Evolutionary conservation across 2,113 vertebrate species (phyloP).

Genomic region (Pelobates fuscus): DNA sequence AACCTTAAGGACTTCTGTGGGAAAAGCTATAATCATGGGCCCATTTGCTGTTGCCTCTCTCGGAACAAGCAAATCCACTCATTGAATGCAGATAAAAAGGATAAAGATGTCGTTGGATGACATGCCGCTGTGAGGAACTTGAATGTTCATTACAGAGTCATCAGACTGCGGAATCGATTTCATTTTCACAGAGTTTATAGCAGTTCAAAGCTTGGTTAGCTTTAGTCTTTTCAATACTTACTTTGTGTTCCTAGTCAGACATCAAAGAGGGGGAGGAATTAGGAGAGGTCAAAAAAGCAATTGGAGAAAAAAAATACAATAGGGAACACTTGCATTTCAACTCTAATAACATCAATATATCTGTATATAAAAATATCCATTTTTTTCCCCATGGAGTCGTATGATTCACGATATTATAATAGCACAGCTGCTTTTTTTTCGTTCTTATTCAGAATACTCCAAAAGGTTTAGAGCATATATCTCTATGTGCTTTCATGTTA

Average conservation of each 20-base stretch:
- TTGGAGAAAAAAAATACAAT: slow-evolving; percentile 40
- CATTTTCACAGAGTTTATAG: slow-evolving; percentile 53
- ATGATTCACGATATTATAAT: slow-evolving; percentile 26
- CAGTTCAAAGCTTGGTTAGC: slow-evolving; percentile 57
- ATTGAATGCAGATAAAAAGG: slow-evolving; percentile 55
- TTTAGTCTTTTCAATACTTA: slow-evolving; percentile 43
- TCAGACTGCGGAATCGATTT: slow-evolving; percentile 58
- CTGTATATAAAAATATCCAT: slow-evolving; percentile 20
- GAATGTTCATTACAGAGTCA: slow-evolving; percentile 57
- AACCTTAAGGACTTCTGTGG: slow-evolving; percentile 43
- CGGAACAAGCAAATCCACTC: slow-evolving; percentile 53
- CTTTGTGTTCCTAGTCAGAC: slow-evolving; percentile 29
- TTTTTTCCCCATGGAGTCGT: slow-evolving; percentile 18
- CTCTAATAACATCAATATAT: slow-evolving; percentile 35
- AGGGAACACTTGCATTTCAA: slow-evolving; percentile 41
- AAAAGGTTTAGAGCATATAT: too few species aligned
- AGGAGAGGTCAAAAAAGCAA: slow-evolving; percentile 39
- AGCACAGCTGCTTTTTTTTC: not conserved
- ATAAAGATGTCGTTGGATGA: slow-evolving; percentile 59
- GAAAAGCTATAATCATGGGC: slow-evolving; percentile 53
- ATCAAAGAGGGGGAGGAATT: slow-evolving; percentile 44
- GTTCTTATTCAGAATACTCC: too few species aligned
- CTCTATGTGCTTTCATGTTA: too few species aligned
- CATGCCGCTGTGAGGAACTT: slow-evolving; percentile 52
- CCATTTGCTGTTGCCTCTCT: slow-evolving; percentile 52